These are phyloP conservation scores for Diplosoma virens DNA, from an alignment of 23 tunicate species.

Conservation along the genomic window DNA sequence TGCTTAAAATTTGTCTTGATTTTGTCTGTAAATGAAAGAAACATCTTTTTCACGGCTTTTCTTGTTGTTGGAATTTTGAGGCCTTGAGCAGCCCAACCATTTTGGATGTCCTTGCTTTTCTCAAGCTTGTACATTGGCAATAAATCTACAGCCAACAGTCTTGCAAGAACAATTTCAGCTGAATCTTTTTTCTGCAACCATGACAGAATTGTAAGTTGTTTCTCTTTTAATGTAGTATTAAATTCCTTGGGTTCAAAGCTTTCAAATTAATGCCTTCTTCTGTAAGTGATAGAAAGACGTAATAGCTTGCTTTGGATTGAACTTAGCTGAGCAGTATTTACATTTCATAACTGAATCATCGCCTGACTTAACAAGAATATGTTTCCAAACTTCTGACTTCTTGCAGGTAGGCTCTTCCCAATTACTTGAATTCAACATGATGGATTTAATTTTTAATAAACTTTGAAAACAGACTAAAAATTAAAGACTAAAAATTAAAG, in stretches of 20 bases:
- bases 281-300: constrained; percentile 18
- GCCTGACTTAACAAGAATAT: constrained; percentile 25
- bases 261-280: constrained; percentile 14
- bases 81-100: constrained; percentile 32
- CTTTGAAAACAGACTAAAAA: neutral
- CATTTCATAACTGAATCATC: constrained; percentile 22
- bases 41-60: constrained; percentile 21
- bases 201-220: constrained; percentile 11
- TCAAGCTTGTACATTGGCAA: constrained; percentile 30
- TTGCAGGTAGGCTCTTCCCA: constrained; percentile 27
- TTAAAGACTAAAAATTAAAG: neutral
- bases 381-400: constrained; percentile 26
- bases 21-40: constrained; percentile 27
- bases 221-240: neutral
- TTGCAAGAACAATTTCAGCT: constrained; percentile 30
- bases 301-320: constrained; percentile 22
- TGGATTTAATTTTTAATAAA: constrained; percentile 8
- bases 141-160: constrained; percentile 26
- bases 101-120: constrained; percentile 21
- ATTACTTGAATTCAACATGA: constrained; percentile 6
- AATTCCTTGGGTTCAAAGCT: constrained; percentile 1
- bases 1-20: constrained; percentile 11
- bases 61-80: constrained; percentile 28
- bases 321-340: constrained; percentile 25
- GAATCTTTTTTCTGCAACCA: constrained; percentile 10